phyloP scores from a whole-genome alignment of 1,140 invertebrate genomes.

The Pogonognathellus flavescens region DNA sequence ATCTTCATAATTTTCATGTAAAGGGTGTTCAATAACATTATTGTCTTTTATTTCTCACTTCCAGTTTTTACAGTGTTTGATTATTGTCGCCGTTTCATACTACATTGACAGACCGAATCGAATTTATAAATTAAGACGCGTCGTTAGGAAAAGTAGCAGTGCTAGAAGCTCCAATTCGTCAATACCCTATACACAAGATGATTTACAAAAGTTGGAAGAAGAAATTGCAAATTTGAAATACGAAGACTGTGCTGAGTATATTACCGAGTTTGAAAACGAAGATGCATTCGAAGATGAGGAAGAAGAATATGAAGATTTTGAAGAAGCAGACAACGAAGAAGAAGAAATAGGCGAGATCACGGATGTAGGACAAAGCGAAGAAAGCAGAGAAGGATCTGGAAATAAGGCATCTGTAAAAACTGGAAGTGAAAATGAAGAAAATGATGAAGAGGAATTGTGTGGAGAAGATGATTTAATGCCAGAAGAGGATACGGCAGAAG shows the following conservation, averaged over 20 bases:
- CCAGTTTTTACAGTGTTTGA: constrained; percentile 60
- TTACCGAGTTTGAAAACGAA: background rate
- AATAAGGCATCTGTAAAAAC: no score
- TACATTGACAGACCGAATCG: constrained; percentile 29
- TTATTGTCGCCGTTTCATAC: constrained; percentile 39
- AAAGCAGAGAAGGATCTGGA: background rate
- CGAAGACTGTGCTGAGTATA: no score
- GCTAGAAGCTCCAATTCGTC: no score
- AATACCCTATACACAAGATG: background rate
- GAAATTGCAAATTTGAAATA: background rate
- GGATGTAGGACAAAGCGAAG: background rate
- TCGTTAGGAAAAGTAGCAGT: background rate
- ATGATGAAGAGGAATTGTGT: background rate
- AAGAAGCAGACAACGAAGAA: background rate
- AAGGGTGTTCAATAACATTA: background rate
- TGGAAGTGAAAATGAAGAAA: background rate
- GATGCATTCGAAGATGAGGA: background rate
- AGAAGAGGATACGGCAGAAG: background rate
- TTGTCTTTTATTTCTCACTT: constrained; percentile 9
- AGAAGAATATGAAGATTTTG: background rate
- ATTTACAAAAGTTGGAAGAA: background rate
- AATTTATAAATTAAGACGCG: constrained; percentile 5
- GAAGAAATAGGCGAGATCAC: background rate
- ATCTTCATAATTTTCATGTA: background rate
- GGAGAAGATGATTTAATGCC: background rate